Percentiles rank a stretch among this genome's conserved stretches.
Evolutionary conservation across 1,140 invertebrate genomes (phyloP).

Genomic region (Bacillus rossius): DNA sequence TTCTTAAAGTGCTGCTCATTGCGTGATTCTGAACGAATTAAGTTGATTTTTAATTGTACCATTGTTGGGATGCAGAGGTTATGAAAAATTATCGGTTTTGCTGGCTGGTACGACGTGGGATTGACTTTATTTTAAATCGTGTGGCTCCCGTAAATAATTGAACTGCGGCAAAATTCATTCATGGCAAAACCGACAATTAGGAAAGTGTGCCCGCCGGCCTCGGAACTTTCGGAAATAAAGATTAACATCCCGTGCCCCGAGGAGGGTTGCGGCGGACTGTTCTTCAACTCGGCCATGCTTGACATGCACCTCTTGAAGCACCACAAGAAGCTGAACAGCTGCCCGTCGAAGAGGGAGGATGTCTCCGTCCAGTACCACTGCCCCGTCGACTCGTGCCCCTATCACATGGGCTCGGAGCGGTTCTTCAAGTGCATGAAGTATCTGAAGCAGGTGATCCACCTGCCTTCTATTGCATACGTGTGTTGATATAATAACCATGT

Average conservation of each 20-base stretch:
- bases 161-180: too few relatives aligned
- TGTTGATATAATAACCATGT: too few relatives aligned
- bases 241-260: slow-evolving; percentile 16
- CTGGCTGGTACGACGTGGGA: too few relatives aligned
- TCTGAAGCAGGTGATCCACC: slow-evolving; percentile 23
- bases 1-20: too few relatives aligned
- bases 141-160: too few relatives aligned
- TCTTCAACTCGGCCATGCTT: slow-evolving; percentile 13
- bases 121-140: too few relatives aligned
- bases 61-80: too few relatives aligned
- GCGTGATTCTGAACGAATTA: too few relatives aligned
- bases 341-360: background rate
- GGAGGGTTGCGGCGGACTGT: slow-evolving; percentile 11
- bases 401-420: slow-evolving; percentile 17
- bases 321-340: slow-evolving; percentile 12
- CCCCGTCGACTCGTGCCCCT: slow-evolving; percentile 19
- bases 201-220: slow-evolving; percentile 15
- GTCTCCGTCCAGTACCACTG: slow-evolving; percentile 21
- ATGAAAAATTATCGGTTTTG: too few relatives aligned
- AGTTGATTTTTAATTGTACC: too few relatives aligned
- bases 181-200: background rate
- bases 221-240: slow-evolving; percentile 13
- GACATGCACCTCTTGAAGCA: slow-evolving; percentile 17
- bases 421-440: slow-evolving; percentile 24
- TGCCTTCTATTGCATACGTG: too few relatives aligned